Evolutionary conservation across 1,140 invertebrate species (phyloP), one percentile per base, ranked within the genome.

Genomic region (Drosophila ironensis): DNA sequence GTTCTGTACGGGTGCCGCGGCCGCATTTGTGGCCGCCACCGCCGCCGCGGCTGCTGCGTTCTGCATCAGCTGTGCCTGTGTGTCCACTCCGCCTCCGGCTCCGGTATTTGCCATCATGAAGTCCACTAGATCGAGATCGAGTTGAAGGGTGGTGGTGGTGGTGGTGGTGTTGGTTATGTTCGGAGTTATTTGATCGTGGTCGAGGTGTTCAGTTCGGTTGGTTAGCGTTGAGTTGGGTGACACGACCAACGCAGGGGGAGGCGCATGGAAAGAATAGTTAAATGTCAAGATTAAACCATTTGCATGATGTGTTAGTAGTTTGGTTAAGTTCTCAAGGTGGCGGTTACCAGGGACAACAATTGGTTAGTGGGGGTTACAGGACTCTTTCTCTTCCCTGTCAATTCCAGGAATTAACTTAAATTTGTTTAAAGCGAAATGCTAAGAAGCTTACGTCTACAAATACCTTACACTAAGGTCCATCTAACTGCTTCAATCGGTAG

Each of bases 1-100:
- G 45, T 70, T 71, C 53, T 69, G 96, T 95, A 88, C 96, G 95
- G 90, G 95, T 93, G 91, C 96, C 6, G 87, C 54, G 14, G 87
- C 67, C 11, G 71, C 91, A 89, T 97, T 96, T 89, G 97, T 84
- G 14, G 81, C 75, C 25, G 77, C 78, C 42, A 80, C 73, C 24
- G 88, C 73, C 7, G 78, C 82, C 1, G 80, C 76, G n/a, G 84
- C 80, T 41, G 96, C 95, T 75, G 96, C 96, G 88, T 94, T 77
- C 61, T 88, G 68, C 74, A 64, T 93, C 24, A 88, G 89, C 63
- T 92, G 92, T 51, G 92, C 91, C 69, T 92, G 92, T 67, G 92
- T 92, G 66, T 91, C 91, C 57, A 92, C 91, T 87, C 90, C 90
- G 76, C 90, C 90, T 75, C 90, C 90, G 87, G 92, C 91, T 82